Conservation (phyloP, 2,888 invertebrate species). For the Linnaemya vulpina region DNA sequence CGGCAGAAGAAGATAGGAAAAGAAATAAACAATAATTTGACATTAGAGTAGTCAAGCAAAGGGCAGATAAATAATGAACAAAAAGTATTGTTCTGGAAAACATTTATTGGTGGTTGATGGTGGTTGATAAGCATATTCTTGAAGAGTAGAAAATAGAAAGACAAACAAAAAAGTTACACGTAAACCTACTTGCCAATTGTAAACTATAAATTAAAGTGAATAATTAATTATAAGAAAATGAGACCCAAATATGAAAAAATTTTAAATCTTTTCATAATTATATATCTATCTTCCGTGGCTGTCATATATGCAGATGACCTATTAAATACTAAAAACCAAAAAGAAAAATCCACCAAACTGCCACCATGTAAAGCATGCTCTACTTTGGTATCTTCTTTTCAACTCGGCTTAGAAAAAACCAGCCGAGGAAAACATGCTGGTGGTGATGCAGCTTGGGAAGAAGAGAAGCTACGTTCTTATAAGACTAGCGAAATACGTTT, state of each 20-base stretch:
- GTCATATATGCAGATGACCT: constrained; percentile 44
- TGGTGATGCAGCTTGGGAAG: constrained; percentile 97
- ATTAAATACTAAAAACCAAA: constrained; percentile 74
- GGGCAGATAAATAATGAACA: constrained; percentile 1
- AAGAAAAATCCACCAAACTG: constrained; percentile 83
- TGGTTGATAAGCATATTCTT: constrained; percentile 29
- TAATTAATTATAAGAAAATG: constrained; percentile 6
- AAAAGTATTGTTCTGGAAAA: constrained; percentile 57
- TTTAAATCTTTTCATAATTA: constrained; percentile 18
- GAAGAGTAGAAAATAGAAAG: constrained; percentile 4
- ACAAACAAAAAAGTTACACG: constrained; percentile 59
- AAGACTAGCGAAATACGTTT: constrained; percentile 94
- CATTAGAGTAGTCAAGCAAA: neutral
- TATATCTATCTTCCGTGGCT: constrained; percentile 15
- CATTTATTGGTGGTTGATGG: constrained; percentile 47
- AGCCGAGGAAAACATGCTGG: constrained; percentile 95
- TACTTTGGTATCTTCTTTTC: constrained; percentile 89
- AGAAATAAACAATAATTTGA: constrained; percentile 28
- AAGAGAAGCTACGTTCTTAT: constrained; percentile 92
- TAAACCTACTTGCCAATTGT: constrained; percentile 47
- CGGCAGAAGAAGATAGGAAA: constrained; percentile 21
- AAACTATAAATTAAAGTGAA: constrained; percentile 28
- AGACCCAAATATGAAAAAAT: neutral
- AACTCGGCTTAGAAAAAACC: constrained; percentile 81
- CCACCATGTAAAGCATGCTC: constrained; percentile 92